Evolutionary conservation across 2,888 invertebrate genomes (phyloP).

Genomic region (Cheilosia grossa): DNA sequence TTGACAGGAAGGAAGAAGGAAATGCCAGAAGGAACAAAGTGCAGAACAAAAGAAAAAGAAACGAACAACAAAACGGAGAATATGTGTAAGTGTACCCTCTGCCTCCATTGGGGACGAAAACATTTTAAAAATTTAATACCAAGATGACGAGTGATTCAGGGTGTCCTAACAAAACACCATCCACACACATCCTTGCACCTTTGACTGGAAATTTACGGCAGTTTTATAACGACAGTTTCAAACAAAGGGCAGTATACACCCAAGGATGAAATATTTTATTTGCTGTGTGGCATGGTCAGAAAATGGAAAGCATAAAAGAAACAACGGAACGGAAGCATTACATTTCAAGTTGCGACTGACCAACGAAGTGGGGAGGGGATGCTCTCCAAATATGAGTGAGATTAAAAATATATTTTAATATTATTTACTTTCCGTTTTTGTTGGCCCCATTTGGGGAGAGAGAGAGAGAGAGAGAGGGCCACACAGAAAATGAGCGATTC

Average conservation of each 20-base stretch:
- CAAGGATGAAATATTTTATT: slow-evolving; percentile 56
- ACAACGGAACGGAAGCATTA: slow-evolving; percentile 25
- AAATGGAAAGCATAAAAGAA: background rate
- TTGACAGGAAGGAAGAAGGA: slow-evolving; percentile 66
- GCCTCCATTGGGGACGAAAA: slow-evolving; percentile 50
- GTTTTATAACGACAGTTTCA: slow-evolving; percentile 61
- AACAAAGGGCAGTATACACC: slow-evolving; percentile 24
- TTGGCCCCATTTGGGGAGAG: background rate
- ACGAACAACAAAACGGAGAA: background rate
- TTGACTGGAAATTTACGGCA: background rate
- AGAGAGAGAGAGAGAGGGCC: background rate
- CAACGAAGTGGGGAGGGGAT: background rate
- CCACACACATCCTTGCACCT: background rate
- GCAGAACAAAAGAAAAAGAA: slow-evolving; percentile 45
- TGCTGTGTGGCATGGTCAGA: slow-evolving; percentile 7
- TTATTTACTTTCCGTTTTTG: slow-evolving; percentile 42
- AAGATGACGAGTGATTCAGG: slow-evolving; percentile 54
- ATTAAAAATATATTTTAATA: slow-evolving; percentile 40
- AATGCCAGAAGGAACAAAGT: slow-evolving; percentile 61
- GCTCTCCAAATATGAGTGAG: slow-evolving; percentile 14
- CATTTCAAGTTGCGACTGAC: slow-evolving; percentile 32
- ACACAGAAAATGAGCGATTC: background rate
- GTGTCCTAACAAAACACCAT: slow-evolving; percentile 17
- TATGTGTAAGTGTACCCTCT: background rate
- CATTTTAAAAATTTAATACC: slow-evolving; percentile 69